Evolutionary conservation across 2,888 invertebrate genomes (phyloP).

Genomic region (Nysson spinosus): DNA sequence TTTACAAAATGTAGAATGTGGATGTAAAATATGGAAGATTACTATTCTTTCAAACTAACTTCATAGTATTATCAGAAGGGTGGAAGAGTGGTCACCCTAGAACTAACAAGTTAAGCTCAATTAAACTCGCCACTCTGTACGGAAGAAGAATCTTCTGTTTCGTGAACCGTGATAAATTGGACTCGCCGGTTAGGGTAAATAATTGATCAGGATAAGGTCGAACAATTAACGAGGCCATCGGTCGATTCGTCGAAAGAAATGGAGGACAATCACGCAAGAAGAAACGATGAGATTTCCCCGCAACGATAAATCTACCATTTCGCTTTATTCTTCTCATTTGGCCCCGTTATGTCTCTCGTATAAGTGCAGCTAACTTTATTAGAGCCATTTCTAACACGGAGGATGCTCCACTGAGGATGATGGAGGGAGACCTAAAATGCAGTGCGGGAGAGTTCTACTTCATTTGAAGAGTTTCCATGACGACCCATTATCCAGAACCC

Average conservation of each 20-base stretch:
- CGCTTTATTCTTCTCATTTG: constrained; percentile 8
- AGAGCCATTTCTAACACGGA: constrained; percentile 58
- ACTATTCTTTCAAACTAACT: too few species aligned
- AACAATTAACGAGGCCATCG: constrained; percentile 36
- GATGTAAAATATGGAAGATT: too few species aligned
- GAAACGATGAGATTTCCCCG: constrained; percentile 38
- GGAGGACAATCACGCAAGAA: constrained; percentile 30
- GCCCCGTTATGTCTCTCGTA: constrained; percentile 14
- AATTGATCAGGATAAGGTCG: constrained; percentile 36
- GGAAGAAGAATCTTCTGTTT: background rate
- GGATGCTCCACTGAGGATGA: constrained; percentile 21
- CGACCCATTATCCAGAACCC: constrained; percentile 48
- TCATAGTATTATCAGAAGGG: too few species aligned
- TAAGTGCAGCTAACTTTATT: constrained; percentile 62
- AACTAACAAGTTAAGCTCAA: background rate
- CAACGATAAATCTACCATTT: constrained; percentile 35
- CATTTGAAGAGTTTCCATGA: constrained; percentile 53
- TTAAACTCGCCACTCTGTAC: background rate
- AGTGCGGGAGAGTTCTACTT: constrained; percentile 43
- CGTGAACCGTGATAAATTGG: background rate
- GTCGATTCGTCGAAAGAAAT: constrained; percentile 25
- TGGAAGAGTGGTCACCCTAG: too few species aligned
- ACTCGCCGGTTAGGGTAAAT: constrained; percentile 14
- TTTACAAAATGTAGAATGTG: too few species aligned
- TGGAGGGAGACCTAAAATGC: constrained; percentile 26